Base-by-base conservation (phyloP, 2,113 vertebrate species). In the Pollachius pollachius region DNA sequence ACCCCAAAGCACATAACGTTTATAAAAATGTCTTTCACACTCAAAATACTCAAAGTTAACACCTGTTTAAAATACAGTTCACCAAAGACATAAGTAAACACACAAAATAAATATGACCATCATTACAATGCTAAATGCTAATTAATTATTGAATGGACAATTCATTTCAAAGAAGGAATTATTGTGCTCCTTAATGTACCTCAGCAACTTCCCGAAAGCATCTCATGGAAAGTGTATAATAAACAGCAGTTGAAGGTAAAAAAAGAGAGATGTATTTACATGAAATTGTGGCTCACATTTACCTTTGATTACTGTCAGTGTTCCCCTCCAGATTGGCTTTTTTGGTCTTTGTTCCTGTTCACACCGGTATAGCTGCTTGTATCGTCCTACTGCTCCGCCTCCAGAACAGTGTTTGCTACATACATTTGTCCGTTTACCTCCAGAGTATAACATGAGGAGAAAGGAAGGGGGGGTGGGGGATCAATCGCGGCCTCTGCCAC, bases 371-470 rank as follows among this genome's bases (percentile, higher is more conserved):
- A 93, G 90, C 90, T 94, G 91, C 92, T 94, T 91, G 83, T 9
- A 3, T 57, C 75, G 77, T 75, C 71, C 69, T 84, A 90, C 89
- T 91, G 92, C 90, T 92, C 88, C 79, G 89, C 90, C 92, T 75
- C 90, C 91, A 91, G 83, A 90, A 90, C 92, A 93, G 87, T 90
- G 94, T 94, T 94, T 94, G 93, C 95, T 95, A 95, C 94, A 94
- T 71, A 70, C 74, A 82, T 75, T 82, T 70, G 79, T 81, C 74
- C 69, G 78, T 74, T 78, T 27, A 19, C 23, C 12, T 54, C 19
- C 21, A 60, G 58, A 19, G 57, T 18, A 9, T 59, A 19, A 60
- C n/a, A 18, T 62, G 11, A 60, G 18, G 60, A 12, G 60, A 15
- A 25, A 21, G 13, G 15, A 25, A 5, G 7, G 62, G 6, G 62